These are phyloP conservation scores for Cordilura impudica DNA, from an alignment of 2,888 invertebrate genomes.

Conservation along the genomic window DNA sequence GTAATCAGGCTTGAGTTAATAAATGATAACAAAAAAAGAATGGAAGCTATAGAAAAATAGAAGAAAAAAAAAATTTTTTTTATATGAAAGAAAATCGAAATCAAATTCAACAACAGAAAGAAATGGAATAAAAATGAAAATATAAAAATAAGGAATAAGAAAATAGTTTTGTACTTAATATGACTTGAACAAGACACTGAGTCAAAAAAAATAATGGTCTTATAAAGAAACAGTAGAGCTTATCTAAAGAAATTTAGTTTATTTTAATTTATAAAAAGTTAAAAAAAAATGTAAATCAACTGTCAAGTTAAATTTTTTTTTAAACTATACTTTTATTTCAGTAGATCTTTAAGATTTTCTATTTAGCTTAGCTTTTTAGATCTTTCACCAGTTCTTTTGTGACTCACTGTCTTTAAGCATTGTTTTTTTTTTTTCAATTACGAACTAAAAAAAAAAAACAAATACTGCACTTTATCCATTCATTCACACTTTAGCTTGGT, in stretches of 20 bases:
- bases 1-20: slow-evolving; percentile 53
- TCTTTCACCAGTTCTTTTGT: not conserved
- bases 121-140: not conserved
- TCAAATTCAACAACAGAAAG: not conserved
- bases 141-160: not conserved
- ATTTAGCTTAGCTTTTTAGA: not conserved
- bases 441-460: slow-evolving; percentile 3
- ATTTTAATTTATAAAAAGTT: not conserved
- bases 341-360: not conserved
- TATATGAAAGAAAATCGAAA: not conserved
- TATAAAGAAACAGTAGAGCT: not conserved
- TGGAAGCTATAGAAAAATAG: not conserved
- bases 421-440: not conserved
- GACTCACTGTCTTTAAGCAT: not conserved
- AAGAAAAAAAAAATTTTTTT: no score
- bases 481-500: not conserved
- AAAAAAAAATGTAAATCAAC: no score
- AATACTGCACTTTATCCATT: slow-evolving; percentile 7
- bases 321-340: no score
- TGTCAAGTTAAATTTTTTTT: no score
- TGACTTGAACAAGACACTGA: not conserved
- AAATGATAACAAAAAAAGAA: slow-evolving; percentile 23
- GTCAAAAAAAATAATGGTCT: not conserved
- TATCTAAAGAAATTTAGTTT: not conserved
- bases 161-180: not conserved